Conservation (phyloP, 1,140 invertebrate genomes). For the Drosophila nasuta region DNA sequence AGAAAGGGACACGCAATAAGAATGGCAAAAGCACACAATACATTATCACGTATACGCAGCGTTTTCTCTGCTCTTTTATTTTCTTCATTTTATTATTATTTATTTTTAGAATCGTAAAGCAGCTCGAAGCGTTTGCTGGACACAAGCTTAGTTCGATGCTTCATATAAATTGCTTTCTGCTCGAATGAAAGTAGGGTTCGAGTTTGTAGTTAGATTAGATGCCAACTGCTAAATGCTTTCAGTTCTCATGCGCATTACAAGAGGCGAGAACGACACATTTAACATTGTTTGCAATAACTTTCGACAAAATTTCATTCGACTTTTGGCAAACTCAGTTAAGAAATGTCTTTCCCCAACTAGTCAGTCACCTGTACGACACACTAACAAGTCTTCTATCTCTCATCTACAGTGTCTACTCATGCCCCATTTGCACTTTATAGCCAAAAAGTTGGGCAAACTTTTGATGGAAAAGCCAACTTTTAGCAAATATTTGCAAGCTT, state of each 20-base stretch:
- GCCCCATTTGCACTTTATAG: conserved; percentile 19
- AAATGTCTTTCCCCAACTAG: neutral
- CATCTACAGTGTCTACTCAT: neutral
- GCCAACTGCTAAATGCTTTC: neutral
- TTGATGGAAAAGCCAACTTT: conserved; percentile 48
- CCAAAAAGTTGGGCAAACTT: conserved; percentile 36
- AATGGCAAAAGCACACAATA: conserved; percentile 35
- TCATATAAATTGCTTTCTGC: conserved; percentile 31
- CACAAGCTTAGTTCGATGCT: conserved; percentile 25
- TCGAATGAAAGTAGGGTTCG: neutral
- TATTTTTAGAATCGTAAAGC: conserved; percentile 49
- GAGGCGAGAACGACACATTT: neutral
- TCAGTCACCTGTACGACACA: conserved; percentile 1
- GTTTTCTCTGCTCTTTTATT: conserved; percentile 44
- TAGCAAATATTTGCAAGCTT: conserved; percentile 70
- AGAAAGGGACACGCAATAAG: conserved; percentile 24
- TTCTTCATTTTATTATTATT: conserved; percentile 46
- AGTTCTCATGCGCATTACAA: neutral
- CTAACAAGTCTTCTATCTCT: neutral
- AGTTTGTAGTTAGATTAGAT: neutral
- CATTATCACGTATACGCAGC: conserved; percentile 73
- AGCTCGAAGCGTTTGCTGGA: conserved; percentile 25
- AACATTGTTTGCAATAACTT: neutral
- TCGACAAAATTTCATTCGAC: neutral
- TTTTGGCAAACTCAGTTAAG: neutral